Base-by-base conservation (phyloP, 2,888 invertebrate genomes). In the Lepidonotus clava region DNA sequence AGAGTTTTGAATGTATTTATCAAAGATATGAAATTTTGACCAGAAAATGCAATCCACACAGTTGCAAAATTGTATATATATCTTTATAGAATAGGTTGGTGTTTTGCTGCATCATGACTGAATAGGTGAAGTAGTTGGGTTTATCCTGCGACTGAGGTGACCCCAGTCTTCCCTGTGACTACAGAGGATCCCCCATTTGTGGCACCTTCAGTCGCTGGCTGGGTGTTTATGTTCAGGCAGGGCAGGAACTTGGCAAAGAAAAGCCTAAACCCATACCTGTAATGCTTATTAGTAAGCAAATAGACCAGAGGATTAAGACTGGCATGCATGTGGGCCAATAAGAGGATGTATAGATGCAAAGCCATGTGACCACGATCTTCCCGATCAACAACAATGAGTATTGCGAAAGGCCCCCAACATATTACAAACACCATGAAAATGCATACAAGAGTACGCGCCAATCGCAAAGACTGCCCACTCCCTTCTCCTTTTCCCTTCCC, bases 281-380 rank as follows among this genome's bases (percentile, higher is more conserved):
- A 87, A 40, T 87, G 87, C 28, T 41, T 38, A 32, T 87, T 87
- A 36, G 87, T 76, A 21, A 84, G 40, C 28, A 28, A 28, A 36
- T 87, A 84, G 6, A 87, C 77, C 8, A 87, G 34, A 21, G 76
- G 53, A 61, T 87, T 87, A 6, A 87, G 76, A 40, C 53, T 87
- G 53, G 87, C 46, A 38, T 87, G 87, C 84, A 87, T 84, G 87
- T 87, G 87, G 14, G 87, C 87, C 53, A 87, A 18, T 8, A 87
- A 51, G 0, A 87, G 84, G 77, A 87, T 56, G 38, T 66, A 87
- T 6, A 87, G 40, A 32, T 87, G 87, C 1, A 87, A 53, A 8
- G 84, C 84, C 40, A 66, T 36, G 24, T 61, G 87, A n/a, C 51
- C 36, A 8, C 34, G 66, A 24, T 87, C 87, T 11, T 84, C 36